Base-by-base conservation (phyloP, 2,113 vertebrate genomes). In the Murina feae region DNA sequence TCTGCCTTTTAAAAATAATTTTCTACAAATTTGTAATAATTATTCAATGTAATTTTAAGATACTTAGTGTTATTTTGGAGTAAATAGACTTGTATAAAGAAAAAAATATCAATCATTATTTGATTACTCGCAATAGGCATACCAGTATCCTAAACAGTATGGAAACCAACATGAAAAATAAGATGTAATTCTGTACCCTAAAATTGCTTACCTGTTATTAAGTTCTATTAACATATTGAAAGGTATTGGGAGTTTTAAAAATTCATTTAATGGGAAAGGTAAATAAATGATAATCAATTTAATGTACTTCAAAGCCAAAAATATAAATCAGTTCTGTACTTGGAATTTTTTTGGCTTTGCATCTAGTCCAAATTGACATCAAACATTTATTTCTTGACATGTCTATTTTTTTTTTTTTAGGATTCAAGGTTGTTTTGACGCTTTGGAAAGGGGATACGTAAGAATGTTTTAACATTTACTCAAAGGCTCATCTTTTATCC, bases 351-450 rank as follows among this genome's bases (percentile, higher is more conserved):
- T 84, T 95, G 66, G 2, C 49, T 96, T 91, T 85, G 20, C 11
- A 25, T 89, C 5, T 93, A 86, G 32, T 83, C 23, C 32, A 88
- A 81, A 95, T 81, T 98, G 96, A 85, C 69, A 63, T 86, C 37
- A 96, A 92, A 91, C 37, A 16, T 97, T 97, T 98, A 89, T 98
- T 84, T 94, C 92, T 84, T 97, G 94, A 88, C 97, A n/a, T n/a
- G n/a, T n/a, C n/a, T n/a, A n/a, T n/a, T n/a, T n/a, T n/a, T n/a
- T n/a, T n/a, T n/a, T n/a, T n/a, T n/a, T n/a, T n/a, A 98, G 98
- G 98, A 98, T 98, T 96, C 97, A 97, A 97, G 98, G 98, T 96
- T 98, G 98, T 96, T 98, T 98, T 97, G 97, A 98, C 97, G 98
- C 98, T 96, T 96, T 98, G 97, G 98, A 98, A 93, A 98, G 96